A percentile compares a stretch with the other conserved stretches of the same genome.
phyloP scores from a whole-genome alignment of 2,797 vertebrate species.

The Squalus acanthias region DNA sequence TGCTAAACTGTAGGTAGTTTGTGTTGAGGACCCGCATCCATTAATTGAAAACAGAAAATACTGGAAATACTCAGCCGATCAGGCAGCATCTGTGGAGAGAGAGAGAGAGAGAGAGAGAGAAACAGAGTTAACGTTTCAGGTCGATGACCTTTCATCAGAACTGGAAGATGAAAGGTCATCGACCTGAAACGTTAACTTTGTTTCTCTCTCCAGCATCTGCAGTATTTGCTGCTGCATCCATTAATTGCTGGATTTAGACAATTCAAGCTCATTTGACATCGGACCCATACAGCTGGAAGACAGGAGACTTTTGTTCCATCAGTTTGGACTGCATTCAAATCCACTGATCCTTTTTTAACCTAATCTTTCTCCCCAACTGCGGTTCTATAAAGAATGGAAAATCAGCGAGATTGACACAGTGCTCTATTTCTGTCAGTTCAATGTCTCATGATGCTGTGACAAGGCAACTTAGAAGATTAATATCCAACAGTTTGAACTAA shows the following conservation, averaged over 20 bases:
- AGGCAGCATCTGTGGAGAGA: too few relatives aligned
- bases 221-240: background rate
- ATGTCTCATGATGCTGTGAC: background rate
- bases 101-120: too few relatives aligned
- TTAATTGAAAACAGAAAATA: background rate
- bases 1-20: background rate
- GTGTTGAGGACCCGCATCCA: background rate
- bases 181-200: too few relatives aligned
- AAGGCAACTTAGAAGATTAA: background rate
- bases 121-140: too few relatives aligned
- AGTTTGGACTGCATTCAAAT: background rate
- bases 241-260: background rate
- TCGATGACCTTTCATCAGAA: too few relatives aligned
- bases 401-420: background rate
- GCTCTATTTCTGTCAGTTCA: constrained; percentile 3
- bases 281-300: background rate
- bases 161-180: too few relatives aligned
- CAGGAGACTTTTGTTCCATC: background rate
- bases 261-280: background rate
- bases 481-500: background rate
- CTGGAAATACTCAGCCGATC: too few relatives aligned
- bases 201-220: background rate
- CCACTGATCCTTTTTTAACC: background rate
- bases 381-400: background rate
- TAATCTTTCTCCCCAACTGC: background rate